A percentile compares a stretch with the other conserved stretches of the same genome.
These are phyloP conservation scores for Automeris io DNA, from an alignment of 2,888 invertebrate species.

Conservation along the genomic window DNA sequence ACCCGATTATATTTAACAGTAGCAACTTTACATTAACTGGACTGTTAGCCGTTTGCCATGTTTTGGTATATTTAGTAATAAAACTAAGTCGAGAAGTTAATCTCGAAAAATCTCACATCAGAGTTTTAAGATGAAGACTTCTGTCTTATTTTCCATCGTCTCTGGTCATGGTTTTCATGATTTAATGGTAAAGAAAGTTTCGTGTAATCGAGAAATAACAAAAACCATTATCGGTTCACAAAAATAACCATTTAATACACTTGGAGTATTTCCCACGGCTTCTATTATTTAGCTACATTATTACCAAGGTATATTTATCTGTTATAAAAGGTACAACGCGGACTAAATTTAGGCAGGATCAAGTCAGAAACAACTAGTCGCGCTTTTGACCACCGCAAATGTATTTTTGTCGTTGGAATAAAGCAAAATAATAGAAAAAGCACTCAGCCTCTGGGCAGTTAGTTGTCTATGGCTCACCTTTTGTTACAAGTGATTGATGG, in stretches of 20 bases:
- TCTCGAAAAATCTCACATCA: too few relatives aligned
- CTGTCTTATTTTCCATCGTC: too few relatives aligned
- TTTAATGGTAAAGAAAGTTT: slow-evolving; percentile 3
- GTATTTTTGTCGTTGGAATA: slow-evolving; percentile 27
- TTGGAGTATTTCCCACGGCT: slow-evolving; percentile 52
- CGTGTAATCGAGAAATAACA: slow-evolving; percentile 37
- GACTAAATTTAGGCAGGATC: background rate
- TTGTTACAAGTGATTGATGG: slow-evolving; percentile 67
- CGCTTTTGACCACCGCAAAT: slow-evolving; percentile 21
- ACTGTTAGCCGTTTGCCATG: too few relatives aligned
- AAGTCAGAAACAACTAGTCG: slow-evolving; percentile 4
- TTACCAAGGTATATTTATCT: slow-evolving; percentile 29
- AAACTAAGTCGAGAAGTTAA: too few relatives aligned
- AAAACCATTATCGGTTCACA: slow-evolving; percentile 47
- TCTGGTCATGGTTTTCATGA: too few relatives aligned
- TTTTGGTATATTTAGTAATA: too few relatives aligned
- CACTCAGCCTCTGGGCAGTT: slow-evolving; percentile 50
- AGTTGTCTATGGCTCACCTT: slow-evolving; percentile 57
- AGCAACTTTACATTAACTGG: too few relatives aligned
- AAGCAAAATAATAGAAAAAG: slow-evolving; percentile 43
- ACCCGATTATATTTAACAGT: too few relatives aligned
- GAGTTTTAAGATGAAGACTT: too few relatives aligned
- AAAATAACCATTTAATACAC: slow-evolving; percentile 56
- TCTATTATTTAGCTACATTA: slow-evolving; percentile 41
- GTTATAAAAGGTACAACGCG: slow-evolving; percentile 12